phyloP scores from a whole-genome alignment of 2,797 vertebrate species.

The Momotus momota region DNA sequence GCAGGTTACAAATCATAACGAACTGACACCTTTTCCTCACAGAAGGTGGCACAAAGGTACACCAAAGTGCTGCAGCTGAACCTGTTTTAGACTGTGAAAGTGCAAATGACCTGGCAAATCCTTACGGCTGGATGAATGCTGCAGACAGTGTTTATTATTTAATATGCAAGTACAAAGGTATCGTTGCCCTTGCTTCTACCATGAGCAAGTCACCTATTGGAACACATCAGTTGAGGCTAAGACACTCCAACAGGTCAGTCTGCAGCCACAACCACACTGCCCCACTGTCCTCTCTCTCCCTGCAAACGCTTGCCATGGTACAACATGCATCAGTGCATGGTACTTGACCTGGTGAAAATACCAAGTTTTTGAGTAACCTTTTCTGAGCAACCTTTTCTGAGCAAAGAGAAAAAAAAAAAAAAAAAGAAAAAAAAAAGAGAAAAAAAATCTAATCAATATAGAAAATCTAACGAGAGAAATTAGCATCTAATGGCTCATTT shows the following conservation, averaged over 20 bases:
- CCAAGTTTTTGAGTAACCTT: background rate
- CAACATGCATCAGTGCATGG: fast-evolving
- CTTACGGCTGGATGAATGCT: background rate
- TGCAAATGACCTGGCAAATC: background rate
- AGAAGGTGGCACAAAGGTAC: background rate
- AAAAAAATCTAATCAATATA: background rate
- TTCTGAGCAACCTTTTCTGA: background rate
- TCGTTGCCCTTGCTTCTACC: background rate
- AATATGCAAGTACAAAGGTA: background rate
- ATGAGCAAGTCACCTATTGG: background rate
- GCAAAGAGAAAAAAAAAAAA: too few species aligned
- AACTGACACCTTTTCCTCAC: background rate
- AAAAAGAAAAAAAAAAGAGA: background rate
- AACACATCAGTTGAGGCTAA: background rate
- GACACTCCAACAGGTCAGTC: fast-evolving
- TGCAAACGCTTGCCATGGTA: background rate
- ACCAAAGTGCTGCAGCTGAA: background rate
- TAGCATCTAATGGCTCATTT: background rate
- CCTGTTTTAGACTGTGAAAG: background rate
- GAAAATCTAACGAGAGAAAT: background rate
- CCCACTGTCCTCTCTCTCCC: background rate
- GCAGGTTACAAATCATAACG: background rate
- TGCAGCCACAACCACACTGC: fast-evolving
- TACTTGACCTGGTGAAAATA: background rate
- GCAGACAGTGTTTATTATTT: background rate